These are phyloP conservation scores for Danio choprae DNA, from an alignment of 2,797 vertebrate species.

Conservation along the genomic window DNA sequence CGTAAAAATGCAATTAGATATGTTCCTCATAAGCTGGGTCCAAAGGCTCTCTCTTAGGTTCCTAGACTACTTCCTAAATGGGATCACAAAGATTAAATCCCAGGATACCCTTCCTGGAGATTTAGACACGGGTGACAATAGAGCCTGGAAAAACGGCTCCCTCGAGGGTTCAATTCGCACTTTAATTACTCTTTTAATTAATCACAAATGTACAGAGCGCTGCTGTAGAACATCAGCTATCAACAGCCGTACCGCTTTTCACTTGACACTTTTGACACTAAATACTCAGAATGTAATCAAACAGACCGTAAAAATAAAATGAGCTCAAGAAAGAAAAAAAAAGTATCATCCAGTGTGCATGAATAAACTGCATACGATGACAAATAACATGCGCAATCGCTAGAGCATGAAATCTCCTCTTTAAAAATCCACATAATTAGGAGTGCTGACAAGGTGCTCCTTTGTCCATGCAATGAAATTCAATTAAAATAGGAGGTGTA, in stretches of 20 bases:
- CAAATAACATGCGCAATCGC: slow-evolving; percentile 9
- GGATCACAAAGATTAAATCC: slow-evolving; percentile 32
- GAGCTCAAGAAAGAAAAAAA: background rate
- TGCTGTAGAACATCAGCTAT: slow-evolving; percentile 24
- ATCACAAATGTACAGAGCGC: slow-evolving; percentile 32
- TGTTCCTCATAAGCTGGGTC: slow-evolving; percentile 12
- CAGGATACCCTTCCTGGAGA: slow-evolving; percentile 26
- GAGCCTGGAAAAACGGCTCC: slow-evolving; percentile 18
- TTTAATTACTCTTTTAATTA: slow-evolving; percentile 55
- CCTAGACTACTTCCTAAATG: slow-evolving; percentile 23
- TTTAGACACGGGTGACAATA: slow-evolving; percentile 21
- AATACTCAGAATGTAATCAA: slow-evolving; percentile 8
- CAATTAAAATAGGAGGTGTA: slow-evolving; percentile 53
- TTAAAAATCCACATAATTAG: slow-evolving; percentile 45
- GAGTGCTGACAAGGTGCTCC: slow-evolving; percentile 49
- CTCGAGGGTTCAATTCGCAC: slow-evolving; percentile 30
- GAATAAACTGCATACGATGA: slow-evolving; percentile 27
- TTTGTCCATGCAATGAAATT: slow-evolving; percentile 55
- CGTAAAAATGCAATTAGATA: slow-evolving; percentile 33
- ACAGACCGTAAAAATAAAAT: slow-evolving; percentile 4
- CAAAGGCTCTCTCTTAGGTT: slow-evolving; percentile 16
- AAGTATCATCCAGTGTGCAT: background rate
- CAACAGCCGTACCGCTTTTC: slow-evolving; percentile 2
- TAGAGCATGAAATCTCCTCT: slow-evolving; percentile 7
- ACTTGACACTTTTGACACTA: background rate